Conservation (phyloP, 2,113 vertebrate genomes). For the Illadopsis cleaveri region DNA sequence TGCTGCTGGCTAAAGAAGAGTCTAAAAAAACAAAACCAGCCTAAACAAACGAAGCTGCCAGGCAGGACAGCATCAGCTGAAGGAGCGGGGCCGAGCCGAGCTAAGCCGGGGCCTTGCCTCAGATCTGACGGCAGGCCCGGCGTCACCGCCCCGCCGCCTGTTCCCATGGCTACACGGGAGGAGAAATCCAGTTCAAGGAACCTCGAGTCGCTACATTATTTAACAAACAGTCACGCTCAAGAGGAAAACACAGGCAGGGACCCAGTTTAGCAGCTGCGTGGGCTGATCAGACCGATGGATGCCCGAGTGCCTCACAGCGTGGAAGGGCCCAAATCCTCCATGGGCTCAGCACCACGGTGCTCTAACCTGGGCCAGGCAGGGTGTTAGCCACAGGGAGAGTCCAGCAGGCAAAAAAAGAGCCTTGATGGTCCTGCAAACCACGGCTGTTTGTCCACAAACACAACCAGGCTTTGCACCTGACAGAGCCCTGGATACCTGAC, state of each 20-base stretch:
- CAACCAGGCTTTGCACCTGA: background rate
- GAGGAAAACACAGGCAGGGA: background rate
- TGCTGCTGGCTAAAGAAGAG: background rate
- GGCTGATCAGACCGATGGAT: background rate
- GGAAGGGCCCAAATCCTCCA: background rate
- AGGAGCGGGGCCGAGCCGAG: background rate
- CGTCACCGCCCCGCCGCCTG: background rate
- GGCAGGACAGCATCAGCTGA: background rate
- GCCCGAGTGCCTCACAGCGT: background rate
- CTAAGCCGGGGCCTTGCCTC: background rate
- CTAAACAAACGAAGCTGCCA: background rate
- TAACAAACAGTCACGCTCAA: background rate
- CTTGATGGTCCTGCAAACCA: background rate
- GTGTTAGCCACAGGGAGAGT: background rate
- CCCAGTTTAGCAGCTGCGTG: conserved; percentile 14
- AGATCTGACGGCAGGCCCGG: background rate
- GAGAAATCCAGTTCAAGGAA: conserved; percentile 28
- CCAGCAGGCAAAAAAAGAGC: background rate
- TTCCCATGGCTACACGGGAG: conserved; percentile 16
- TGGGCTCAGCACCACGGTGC: background rate
- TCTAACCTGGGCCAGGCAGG: background rate
- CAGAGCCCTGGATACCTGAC: background rate
- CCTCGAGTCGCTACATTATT: conserved; percentile 35
- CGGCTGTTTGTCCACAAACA: background rate
- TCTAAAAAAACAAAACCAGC: background rate